Conservation (phyloP, 2,888 invertebrate genomes). For the Melinopterus prodromus region DNA sequence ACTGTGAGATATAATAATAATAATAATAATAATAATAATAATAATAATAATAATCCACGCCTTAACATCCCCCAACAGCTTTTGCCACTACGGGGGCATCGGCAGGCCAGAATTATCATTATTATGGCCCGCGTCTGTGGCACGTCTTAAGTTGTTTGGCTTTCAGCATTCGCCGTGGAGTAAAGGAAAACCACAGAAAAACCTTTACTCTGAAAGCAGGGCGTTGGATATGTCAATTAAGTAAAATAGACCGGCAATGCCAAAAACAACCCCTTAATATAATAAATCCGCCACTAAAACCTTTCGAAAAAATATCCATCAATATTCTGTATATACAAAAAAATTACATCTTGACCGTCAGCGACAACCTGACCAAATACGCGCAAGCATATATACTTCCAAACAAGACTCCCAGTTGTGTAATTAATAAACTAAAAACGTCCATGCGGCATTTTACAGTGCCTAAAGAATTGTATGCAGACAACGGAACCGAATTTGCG, state of each 20-base stretch:
- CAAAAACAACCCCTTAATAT: background rate
- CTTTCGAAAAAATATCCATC: background rate
- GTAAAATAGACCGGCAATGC: background rate
- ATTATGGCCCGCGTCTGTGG: too few species aligned
- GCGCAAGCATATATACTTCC: background rate
- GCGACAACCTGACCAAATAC: background rate
- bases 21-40: too few species aligned
- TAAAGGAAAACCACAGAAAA: too few species aligned
- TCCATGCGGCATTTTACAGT: background rate
- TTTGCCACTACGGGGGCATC: too few species aligned
- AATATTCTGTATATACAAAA: background rate
- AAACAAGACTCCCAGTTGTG: background rate
- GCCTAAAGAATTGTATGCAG: background rate
- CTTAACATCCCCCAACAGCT: too few species aligned
- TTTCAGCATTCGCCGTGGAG: too few species aligned
- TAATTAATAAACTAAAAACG: background rate
- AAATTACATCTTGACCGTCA: background rate
- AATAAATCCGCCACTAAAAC: background rate
- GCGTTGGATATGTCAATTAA: slow-evolving; percentile 20
- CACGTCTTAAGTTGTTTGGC: too few species aligned
- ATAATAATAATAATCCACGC: too few species aligned
- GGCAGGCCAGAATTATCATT: too few species aligned
- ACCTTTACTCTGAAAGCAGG: too few species aligned
- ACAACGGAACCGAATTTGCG: background rate
- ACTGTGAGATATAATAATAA: too few species aligned